Base-by-base conservation (phyloP, 2,113 vertebrate genomes). In the Triplophysa siluroides region DNA sequence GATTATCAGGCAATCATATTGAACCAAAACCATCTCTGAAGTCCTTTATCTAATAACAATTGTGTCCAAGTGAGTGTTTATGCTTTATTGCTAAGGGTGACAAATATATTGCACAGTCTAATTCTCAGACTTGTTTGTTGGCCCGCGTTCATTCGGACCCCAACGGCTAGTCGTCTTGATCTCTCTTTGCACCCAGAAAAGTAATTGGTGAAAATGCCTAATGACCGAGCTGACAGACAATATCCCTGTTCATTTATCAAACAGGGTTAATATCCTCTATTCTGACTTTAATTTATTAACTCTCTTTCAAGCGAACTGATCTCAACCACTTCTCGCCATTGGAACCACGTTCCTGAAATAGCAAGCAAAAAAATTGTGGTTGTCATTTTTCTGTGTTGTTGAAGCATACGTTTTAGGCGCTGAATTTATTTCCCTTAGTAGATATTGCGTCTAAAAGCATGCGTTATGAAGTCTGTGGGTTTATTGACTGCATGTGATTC, bases 181-280 rank as follows among this genome's bases (percentile, higher is more conserved):
- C 80, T 85, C 76, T 80, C 41, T 77, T 84, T 85, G 81, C 60
- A 81, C 77, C 47, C 19, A 60, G 61, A 71, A 71, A 76, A 75
- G 83, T 80, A 79, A 70, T 84, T 80, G 81, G 73, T 84, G 85
- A 83, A 82, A 80, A 84, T 52, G 29, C 85, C 85, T 87, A 90
- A 89, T 90, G 85, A 77, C 81, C 81, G 79, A 86, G 83, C 86
- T 87, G 88, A 85, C 86, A 83, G 80, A 83, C 86, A 87, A 60
- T 90, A 88, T 86, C 90, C 88, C 84, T 86, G 78, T 84, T 91
- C 91, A 94, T 94, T 91, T 90, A 93, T 94, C 90, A 88, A 87
- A 75, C 85, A 74, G 84, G 77, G 79, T 91, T 87, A 85, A 86
- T 83, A 87, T 89, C 76, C 88, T 87, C 88, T 83, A 84, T 88